Evolutionary conservation across 2,888 invertebrate species (phyloP).

Genomic region (Rhagonycha fulva): DNA sequence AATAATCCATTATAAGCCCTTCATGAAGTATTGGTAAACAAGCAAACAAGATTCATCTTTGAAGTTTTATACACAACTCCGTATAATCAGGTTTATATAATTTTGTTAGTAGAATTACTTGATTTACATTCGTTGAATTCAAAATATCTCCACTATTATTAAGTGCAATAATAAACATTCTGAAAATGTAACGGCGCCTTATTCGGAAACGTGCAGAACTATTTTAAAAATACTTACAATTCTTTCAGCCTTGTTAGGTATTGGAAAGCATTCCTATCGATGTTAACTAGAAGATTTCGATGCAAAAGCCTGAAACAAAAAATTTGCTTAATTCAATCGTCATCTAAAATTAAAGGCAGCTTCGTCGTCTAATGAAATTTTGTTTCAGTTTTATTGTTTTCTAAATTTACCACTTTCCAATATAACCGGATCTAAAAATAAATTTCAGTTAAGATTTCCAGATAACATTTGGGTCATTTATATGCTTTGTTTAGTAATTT

Average conservation of each 20-base stretch:
- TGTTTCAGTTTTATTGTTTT: background rate
- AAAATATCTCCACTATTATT: background rate
- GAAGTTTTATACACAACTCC: background rate
- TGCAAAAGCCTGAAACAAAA: slow-evolving; percentile 10
- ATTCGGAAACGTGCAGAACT: background rate
- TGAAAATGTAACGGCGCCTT: background rate
- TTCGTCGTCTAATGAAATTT: background rate
- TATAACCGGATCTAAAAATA: background rate
- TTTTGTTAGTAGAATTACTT: background rate
- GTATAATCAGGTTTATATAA: background rate
- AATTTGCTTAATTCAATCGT: background rate
- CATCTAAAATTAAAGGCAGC: background rate
- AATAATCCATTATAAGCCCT: background rate
- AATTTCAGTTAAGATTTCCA: background rate
- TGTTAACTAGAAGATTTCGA: slow-evolving; percentile 7
- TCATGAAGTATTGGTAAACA: background rate
- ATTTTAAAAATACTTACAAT: slow-evolving; percentile 12
- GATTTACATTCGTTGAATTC: background rate
- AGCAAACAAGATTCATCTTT: background rate
- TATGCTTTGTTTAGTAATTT: background rate
- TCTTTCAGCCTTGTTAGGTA: slow-evolving; percentile 9
- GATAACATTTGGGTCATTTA: background rate
- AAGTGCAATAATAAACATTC: background rate
- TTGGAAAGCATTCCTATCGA: slow-evolving; percentile 11
- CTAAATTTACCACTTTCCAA: background rate